Percentiles rank a stretch among this genome's conserved stretches.
Evolutionary conservation across 1,140 invertebrate genomes (phyloP).

Genomic region (Meloidogyne chitwoodi): DNA sequence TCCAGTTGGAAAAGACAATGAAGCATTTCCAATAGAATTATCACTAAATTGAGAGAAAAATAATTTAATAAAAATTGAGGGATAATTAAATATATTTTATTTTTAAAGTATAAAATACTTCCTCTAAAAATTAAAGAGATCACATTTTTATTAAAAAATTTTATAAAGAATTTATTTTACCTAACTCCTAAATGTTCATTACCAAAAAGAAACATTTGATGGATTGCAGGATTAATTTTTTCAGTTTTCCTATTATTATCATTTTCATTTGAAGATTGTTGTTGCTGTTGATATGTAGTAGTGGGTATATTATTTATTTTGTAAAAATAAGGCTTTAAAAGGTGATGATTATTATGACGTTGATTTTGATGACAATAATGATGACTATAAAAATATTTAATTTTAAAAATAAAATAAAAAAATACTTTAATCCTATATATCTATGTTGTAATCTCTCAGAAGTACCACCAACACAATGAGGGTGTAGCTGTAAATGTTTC

Average conservation of each 20-base stretch:
- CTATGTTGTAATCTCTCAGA: not conserved
- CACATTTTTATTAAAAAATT: not conserved
- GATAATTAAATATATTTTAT: too few relatives aligned
- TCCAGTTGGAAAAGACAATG: constrained; percentile 45
- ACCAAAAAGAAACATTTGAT: not conserved
- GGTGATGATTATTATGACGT: not conserved
- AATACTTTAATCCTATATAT: not conserved
- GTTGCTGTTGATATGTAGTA: not conserved
- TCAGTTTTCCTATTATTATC: not conserved
- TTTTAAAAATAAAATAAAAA: not conserved
- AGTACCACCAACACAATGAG: not conserved
- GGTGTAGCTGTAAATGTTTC: not conserved
- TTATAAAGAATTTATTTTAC: not conserved
- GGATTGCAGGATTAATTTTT: not conserved
- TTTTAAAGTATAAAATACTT: too few relatives aligned
- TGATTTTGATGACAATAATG: not conserved
- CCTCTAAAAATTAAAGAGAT: too few relatives aligned
- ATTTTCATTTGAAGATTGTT: not conserved
- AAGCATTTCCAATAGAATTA: constrained; percentile 46
- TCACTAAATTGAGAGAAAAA: constrained; percentile 27
- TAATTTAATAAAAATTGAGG: too few relatives aligned
- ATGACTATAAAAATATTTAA: not conserved
- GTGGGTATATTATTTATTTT: not conserved
- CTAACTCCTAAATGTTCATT: not conserved
- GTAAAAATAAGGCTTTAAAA: not conserved